Conservation (phyloP, 2,113 vertebrate species). For the Ciconia maguari region DNA sequence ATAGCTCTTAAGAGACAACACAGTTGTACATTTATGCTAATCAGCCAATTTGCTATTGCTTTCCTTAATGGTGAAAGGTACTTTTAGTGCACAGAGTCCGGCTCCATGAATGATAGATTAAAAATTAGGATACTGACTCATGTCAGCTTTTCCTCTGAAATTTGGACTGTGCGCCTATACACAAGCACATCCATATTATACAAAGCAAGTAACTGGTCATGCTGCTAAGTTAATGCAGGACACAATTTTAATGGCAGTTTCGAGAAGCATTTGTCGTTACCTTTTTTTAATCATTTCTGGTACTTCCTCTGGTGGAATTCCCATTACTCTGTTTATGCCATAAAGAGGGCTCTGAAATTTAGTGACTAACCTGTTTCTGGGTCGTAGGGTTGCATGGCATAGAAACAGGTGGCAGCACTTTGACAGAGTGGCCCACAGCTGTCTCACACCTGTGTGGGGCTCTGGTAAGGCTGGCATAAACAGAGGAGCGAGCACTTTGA, state of each 20-base stretch:
- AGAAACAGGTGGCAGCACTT: constrained; percentile 18
- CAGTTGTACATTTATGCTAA: constrained; percentile 59
- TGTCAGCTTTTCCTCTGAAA: not conserved
- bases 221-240: not conserved
- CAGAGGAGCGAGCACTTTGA: constrained; percentile 18
- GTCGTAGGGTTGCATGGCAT: not conserved
- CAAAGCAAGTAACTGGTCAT: not conserved
- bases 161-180: not conserved
- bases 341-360: constrained; percentile 19
- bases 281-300: not conserved
- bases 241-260: not conserved
- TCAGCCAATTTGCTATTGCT: constrained; percentile 48
- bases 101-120: constrained; percentile 10
- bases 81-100: constrained; percentile 20
- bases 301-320: not conserved
- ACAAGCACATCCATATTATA: not conserved
- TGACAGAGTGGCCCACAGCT: not conserved
- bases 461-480: constrained; percentile 3
- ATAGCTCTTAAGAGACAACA: constrained; percentile 43
- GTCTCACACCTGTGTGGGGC: not conserved
- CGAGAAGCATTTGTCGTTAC: not conserved
- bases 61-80: constrained; percentile 58
- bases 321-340: not conserved
- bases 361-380: constrained; percentile 33
- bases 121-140: constrained; percentile 22